phyloP scores from a whole-genome alignment of 2,113 vertebrate species.

The Petrocephalus zakoni region DNA sequence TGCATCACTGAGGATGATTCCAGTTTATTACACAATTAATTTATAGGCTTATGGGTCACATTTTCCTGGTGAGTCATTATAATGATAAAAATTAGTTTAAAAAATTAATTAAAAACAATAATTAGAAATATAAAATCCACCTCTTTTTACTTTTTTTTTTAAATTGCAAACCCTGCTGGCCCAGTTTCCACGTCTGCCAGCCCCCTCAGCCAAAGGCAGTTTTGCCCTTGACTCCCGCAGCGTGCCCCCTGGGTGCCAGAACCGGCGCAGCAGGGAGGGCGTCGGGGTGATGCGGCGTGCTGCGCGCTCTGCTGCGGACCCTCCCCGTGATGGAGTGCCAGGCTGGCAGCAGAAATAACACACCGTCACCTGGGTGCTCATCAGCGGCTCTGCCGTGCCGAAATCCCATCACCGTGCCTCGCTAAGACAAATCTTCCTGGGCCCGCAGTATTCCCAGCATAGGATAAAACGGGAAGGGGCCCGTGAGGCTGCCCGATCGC shows the following conservation, averaged over 20 bases:
- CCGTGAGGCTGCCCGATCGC: background rate
- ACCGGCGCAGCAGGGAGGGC: background rate
- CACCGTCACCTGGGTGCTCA: conserved; percentile 42
- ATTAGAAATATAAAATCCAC: conserved; percentile 2
- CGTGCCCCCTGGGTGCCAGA: conserved; percentile 1
- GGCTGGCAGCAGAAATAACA: conserved; percentile 59
- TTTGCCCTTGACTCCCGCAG: conserved; percentile 26
- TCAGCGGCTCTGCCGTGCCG: conserved; percentile 50
- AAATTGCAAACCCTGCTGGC: conserved; percentile 17
- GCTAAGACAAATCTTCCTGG: conserved; percentile 62
- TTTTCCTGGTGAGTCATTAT: conserved; percentile 3
- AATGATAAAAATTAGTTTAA: background rate
- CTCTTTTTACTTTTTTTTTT: background rate
- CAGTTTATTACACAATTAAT: background rate
- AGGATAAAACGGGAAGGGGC: conserved; percentile 35
- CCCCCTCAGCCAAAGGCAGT: conserved; percentile 18
- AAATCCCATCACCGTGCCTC: conserved; percentile 56
- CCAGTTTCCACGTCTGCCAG: conserved; percentile 15
- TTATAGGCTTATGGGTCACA: background rate
- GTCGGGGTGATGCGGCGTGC: conserved; percentile 21
- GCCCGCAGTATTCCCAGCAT: conserved; percentile 54
- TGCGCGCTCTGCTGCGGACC: conserved; percentile 35
- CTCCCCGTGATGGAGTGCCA: conserved; percentile 49
- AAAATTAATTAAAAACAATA: conserved; percentile 14
- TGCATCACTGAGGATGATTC: background rate